Conservation (phyloP, 1,140 invertebrate genomes). For the Hermatobates lingyangjiaoensis region DNA sequence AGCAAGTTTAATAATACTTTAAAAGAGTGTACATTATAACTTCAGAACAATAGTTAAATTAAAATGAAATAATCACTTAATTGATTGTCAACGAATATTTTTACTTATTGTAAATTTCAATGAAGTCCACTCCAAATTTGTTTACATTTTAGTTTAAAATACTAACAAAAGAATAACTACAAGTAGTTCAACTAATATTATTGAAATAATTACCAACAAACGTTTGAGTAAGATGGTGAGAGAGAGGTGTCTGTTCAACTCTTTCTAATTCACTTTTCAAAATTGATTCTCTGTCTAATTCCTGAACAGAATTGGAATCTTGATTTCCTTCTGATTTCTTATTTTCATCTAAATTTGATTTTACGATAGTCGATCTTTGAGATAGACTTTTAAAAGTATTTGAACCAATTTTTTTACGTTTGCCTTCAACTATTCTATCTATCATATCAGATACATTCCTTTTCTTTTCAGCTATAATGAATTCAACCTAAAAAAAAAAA, state of each 20-base stretch:
- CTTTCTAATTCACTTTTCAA: conserved; percentile 15
- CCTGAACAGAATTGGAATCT: conserved; percentile 5
- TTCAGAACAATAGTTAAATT: neutral
- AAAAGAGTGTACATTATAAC: too few species aligned
- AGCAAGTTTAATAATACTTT: too few species aligned
- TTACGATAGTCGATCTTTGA: too few species aligned
- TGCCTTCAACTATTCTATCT: conserved; percentile 41
- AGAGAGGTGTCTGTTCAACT: neutral
- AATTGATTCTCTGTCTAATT: conserved; percentile 14
- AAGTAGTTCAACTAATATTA: neutral
- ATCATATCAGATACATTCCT: conserved; percentile 33
- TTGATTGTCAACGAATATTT: neutral
- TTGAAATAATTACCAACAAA: conserved; percentile 23
- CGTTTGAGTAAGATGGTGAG: conserved; percentile 32
- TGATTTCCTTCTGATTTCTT: conserved; percentile 21
- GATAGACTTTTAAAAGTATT: too few species aligned
- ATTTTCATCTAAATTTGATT: too few species aligned
- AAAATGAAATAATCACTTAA: neutral
- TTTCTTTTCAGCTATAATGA: conserved; percentile 35
- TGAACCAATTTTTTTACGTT: conserved; percentile 34
- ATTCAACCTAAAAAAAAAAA: conserved; percentile 23
- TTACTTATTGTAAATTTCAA: neutral
- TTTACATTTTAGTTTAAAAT: neutral
- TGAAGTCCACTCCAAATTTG: neutral
- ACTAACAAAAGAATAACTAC: neutral